Conservation (phyloP, 2,888 invertebrate species). For the Clusia tigrina region DNA sequence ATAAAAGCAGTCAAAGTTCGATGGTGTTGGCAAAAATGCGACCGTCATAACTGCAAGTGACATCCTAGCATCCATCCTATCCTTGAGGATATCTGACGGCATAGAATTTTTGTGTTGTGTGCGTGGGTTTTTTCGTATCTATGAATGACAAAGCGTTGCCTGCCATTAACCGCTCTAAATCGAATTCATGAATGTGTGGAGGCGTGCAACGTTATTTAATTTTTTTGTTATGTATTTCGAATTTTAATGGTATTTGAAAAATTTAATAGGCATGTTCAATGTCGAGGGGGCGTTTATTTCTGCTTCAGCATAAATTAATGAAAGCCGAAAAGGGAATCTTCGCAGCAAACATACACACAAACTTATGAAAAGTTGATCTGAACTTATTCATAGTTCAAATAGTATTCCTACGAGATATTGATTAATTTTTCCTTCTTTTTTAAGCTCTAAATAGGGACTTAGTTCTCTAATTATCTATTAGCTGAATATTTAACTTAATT, state of each 20-base stretch:
- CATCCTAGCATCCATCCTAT: background rate
- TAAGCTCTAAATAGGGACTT: too few relatives aligned
- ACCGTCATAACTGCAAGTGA: slow-evolving; percentile 10
- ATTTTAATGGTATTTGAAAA: slow-evolving; percentile 9
- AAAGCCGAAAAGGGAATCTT: background rate
- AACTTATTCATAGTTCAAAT: too few relatives aligned
- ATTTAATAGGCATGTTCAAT: background rate
- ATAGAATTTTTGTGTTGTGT: background rate
- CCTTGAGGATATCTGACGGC: background rate
- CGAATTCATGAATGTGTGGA: background rate
- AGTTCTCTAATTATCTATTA: too few relatives aligned
- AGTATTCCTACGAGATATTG: too few relatives aligned
- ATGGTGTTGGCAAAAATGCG: background rate
- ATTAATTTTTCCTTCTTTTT: too few relatives aligned
- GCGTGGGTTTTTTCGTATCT: background rate
- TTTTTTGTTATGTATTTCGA: background rate
- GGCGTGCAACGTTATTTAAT: background rate
- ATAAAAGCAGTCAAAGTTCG: background rate
- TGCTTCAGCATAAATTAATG: background rate
- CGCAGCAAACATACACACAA: background rate
- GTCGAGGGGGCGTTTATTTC: slow-evolving; percentile 4
- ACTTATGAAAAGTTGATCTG: too few relatives aligned
- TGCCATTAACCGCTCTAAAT: background rate
- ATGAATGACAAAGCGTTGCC: slow-evolving; percentile 12
- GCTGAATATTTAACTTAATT: too few relatives aligned